Conservation (phyloP, 2,797 vertebrate species). For the Macrochelys suwanniensis region DNA sequence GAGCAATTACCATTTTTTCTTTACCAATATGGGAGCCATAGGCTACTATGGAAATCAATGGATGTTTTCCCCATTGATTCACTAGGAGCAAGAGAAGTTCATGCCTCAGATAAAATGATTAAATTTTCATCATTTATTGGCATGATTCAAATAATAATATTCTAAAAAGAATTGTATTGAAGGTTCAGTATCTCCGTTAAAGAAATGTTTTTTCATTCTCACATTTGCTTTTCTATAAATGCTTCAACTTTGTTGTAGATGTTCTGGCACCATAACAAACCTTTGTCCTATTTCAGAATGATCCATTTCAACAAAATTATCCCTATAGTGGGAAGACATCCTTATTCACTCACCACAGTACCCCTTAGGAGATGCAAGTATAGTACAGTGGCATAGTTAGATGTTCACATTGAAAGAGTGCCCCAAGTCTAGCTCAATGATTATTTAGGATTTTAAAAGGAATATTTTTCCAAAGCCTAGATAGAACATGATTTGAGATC, state of each 20-base stretch:
- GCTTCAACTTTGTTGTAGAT: not conserved
- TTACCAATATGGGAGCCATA: constrained; percentile 49
- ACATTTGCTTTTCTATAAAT: not conserved
- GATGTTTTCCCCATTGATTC: not conserved
- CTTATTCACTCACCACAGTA: not conserved
- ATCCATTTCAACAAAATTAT: not conserved
- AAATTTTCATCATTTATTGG: constrained; percentile 24
- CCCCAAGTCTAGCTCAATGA: not conserved
- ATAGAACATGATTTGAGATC: not conserved
- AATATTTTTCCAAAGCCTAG: not conserved
- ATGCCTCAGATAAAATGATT: constrained; percentile 9
- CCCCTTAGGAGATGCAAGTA: not conserved
- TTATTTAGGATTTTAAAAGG: not conserved
- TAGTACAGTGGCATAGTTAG: not conserved
- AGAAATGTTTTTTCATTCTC: not conserved
- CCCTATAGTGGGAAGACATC: not conserved
- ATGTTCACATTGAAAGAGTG: not conserved
- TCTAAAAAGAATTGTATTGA: constrained; percentile 20
- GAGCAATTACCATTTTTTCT: constrained; percentile 44
- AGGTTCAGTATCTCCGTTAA: not conserved
- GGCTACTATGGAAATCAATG: constrained; percentile 31
- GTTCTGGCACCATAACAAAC: not conserved
- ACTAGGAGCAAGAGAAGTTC: constrained; percentile 37
- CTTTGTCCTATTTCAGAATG: not conserved
- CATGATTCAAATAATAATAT: not conserved